Evolutionary conservation across 2,797 vertebrate genomes (phyloP).

Genomic region (Triplophysa bombifrons): DNA sequence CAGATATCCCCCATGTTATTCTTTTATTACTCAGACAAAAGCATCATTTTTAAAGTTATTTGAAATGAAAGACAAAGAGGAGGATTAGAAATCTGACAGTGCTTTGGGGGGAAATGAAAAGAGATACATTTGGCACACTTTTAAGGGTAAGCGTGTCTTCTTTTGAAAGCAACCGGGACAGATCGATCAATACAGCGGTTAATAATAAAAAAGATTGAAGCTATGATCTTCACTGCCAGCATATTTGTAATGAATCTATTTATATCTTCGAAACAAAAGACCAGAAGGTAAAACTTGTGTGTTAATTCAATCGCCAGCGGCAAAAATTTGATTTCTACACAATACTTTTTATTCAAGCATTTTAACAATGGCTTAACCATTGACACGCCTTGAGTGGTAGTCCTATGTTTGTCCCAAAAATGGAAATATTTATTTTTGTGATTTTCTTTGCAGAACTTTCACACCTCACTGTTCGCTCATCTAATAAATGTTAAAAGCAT

Average conservation of each 20-base stretch:
- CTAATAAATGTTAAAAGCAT: not conserved
- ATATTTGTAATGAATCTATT: not conserved
- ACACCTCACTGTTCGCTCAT: not conserved
- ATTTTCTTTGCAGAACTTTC: not conserved
- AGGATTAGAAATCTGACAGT: conserved; percentile 24
- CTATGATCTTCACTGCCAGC: not conserved
- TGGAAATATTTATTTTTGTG: no score
- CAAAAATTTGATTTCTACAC: not conserved
- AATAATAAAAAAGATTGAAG: not conserved
- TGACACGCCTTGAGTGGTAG: no score
- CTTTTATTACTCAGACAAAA: not conserved
- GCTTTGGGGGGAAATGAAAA: not conserved
- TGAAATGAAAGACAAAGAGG: conserved; percentile 24
- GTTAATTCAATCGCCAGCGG: not conserved
- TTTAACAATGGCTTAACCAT: not conserved
- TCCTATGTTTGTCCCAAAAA: not conserved
- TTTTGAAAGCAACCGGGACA: not conserved
- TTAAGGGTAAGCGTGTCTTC: not conserved
- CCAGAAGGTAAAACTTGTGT: not conserved
- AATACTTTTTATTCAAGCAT: no score
- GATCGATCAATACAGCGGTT: conserved; percentile 18
- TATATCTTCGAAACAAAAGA: not conserved
- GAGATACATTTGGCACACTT: not conserved
- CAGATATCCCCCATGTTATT: conserved; percentile 6
- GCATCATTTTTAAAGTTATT: conserved; percentile 5